Conservation (phyloP, 2,113 vertebrate species). For the Bubo blakistoni region DNA sequence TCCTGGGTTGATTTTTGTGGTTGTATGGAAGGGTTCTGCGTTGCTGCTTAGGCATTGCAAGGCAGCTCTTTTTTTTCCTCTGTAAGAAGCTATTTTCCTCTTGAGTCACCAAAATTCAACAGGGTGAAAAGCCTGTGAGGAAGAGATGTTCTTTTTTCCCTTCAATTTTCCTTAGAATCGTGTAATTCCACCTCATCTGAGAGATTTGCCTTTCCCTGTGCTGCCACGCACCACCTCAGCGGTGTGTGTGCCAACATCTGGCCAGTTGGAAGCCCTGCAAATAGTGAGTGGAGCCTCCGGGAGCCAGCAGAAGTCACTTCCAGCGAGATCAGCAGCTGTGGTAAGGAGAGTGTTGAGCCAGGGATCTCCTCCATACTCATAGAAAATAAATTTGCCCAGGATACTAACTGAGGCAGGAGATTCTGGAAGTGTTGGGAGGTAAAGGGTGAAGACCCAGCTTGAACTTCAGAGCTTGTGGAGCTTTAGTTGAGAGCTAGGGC, state of each 20-base stretch:
- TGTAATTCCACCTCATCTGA: background rate
- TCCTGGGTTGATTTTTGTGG: background rate
- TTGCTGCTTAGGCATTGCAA: background rate
- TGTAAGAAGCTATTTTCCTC: background rate
- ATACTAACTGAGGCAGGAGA: background rate
- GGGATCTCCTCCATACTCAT: fast-evolving
- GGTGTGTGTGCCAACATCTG: background rate
- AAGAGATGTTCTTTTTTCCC: background rate
- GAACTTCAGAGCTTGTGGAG: background rate
- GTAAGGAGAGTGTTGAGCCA: background rate
- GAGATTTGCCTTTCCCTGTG: background rate
- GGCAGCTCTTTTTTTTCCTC: background rate
- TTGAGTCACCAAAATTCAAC: background rate
- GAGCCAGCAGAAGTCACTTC: background rate
- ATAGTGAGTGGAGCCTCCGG: background rate
- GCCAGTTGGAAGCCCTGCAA: background rate
- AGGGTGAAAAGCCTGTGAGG: background rate
- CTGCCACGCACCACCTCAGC: background rate
- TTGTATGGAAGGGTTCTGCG: background rate
- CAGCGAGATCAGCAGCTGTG: background rate
- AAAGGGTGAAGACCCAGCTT: background rate
- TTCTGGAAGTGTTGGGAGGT: background rate
- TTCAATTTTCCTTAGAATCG: background rate
- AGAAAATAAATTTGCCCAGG: background rate
- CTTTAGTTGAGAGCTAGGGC: background rate